These are phyloP conservation scores for Drosophila aldrichi DNA, from an alignment of 2,888 invertebrate species.

Conservation along the genomic window DNA sequence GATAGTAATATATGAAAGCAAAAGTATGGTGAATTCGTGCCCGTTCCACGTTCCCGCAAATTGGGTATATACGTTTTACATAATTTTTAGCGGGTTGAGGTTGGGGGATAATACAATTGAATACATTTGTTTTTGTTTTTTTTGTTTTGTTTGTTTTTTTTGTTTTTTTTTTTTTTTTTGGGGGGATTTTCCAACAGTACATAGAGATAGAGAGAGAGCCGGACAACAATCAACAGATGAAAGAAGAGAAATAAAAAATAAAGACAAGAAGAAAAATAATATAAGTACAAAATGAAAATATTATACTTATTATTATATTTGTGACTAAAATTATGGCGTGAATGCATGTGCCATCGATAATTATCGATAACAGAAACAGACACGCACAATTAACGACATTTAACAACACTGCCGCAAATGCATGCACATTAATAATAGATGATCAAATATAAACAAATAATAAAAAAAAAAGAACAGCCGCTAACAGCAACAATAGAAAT, in stretches of 20 bases:
- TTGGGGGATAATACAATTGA: conserved; percentile 23
- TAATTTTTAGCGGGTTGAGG: conserved; percentile 5
- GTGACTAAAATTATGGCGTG: background rate
- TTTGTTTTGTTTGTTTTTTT: background rate
- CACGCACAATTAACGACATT: conserved; percentile 16
- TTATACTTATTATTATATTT: background rate
- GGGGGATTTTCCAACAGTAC: conserved; percentile 23
- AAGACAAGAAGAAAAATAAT: conserved; percentile 3
- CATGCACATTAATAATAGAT: conserved; percentile 30
- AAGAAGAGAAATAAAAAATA: conserved; percentile 12
- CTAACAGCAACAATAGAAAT: conserved; percentile 20
- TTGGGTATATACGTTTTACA: conserved; percentile 28
- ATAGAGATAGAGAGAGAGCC: conserved; percentile 30
- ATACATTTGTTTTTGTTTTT: conserved; percentile 16
- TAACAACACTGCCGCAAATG: conserved; percentile 15
- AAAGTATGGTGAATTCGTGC: conserved; percentile 30
- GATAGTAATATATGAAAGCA: conserved; percentile 3
- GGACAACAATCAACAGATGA: conserved; percentile 33
- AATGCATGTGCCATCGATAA: conserved; percentile 28
- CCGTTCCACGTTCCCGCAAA: conserved; percentile 38
- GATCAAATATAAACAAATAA: background rate
- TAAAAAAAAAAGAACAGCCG: conserved; percentile 2
- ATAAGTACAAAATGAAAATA: conserved; percentile 10
- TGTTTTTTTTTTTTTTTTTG: conserved; percentile 3
- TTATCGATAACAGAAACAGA: conserved; percentile 14